phyloP scores from a whole-genome alignment of 2,113 vertebrate species.

The Otis tarda region DNA sequence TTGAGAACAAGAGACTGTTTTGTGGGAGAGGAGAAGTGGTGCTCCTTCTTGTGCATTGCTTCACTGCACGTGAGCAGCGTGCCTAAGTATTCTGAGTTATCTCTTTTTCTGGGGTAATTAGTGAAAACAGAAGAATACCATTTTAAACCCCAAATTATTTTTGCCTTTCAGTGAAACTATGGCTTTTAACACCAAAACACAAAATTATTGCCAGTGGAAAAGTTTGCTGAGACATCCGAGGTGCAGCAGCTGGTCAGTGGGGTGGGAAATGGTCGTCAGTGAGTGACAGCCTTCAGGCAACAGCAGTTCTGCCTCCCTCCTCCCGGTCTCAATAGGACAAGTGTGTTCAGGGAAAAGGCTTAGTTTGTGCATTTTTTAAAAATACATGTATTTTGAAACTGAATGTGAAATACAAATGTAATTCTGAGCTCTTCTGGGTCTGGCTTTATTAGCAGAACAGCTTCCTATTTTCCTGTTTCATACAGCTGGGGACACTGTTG shows the following conservation, averaged over 20 bases:
- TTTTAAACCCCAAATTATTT: not conserved
- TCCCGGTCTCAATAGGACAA: not conserved
- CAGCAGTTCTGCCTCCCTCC: not conserved
- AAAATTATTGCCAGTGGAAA: not conserved
- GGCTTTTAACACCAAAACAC: not conserved
- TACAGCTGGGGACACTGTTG: not conserved
- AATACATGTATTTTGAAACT: not conserved
- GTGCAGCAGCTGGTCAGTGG: not conserved
- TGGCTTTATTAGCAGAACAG: not conserved
- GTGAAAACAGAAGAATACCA: not conserved
- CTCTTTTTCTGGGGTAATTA: not conserved
- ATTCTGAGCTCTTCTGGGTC: not conserved
- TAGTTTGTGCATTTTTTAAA: not conserved
- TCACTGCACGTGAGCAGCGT: not conserved
- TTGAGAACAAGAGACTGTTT: constrained; percentile 14
- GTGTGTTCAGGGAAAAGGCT: not conserved
- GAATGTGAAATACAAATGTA: not conserved
- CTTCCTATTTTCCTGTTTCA: not conserved
- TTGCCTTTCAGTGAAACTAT: not conserved
- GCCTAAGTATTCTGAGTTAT: not conserved
- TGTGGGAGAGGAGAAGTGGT: not conserved
- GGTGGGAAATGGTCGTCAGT: not conserved
- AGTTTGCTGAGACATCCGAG: not conserved
- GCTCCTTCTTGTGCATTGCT: not conserved
- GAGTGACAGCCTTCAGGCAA: not conserved